These are phyloP conservation scores for Antechinus flavipes DNA, from an alignment of 2,113 vertebrate species.

Conservation along the genomic window DNA sequence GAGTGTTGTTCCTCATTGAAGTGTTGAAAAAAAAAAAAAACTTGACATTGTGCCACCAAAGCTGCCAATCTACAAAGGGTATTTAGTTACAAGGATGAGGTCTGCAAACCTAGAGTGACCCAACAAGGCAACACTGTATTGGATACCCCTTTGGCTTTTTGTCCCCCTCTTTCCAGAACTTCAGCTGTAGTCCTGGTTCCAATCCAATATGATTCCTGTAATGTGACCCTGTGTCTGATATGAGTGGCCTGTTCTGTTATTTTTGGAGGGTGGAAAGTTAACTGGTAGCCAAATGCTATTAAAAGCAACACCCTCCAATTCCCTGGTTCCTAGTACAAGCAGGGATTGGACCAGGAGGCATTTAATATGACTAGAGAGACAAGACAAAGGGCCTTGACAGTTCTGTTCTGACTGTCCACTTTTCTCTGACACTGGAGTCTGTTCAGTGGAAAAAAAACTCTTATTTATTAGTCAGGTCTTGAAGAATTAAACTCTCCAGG, in stretches of 20 bases:
- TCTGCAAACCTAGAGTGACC: conserved; percentile 27
- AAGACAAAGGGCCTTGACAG: neutral
- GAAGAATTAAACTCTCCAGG: conserved; percentile 31
- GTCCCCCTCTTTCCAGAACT: conserved; percentile 38
- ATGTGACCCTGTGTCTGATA: conserved; percentile 49
- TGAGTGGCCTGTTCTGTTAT: conserved; percentile 63
- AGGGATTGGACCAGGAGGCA: neutral
- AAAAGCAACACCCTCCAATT: conserved; percentile 1
- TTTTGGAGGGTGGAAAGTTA: conserved; percentile 64
- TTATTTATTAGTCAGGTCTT: conserved; percentile 25
- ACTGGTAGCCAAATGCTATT: conserved; percentile 54
- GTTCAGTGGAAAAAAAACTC: neutral
- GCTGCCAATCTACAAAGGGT: neutral
- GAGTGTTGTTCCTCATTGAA: conserved; percentile 10
- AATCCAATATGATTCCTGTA: conserved; percentile 69
- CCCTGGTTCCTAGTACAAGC: neutral
- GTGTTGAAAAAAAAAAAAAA: conserved; percentile 14
- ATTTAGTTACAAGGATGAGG: conserved; percentile 23
- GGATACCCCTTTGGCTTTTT: neutral
- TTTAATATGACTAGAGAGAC: neutral
- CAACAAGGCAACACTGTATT: neutral
- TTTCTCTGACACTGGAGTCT: neutral
- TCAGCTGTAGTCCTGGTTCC: conserved; percentile 63
- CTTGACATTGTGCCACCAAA: neutral
- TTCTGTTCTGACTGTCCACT: conserved; percentile 17